Conservation (phyloP, 92 coral and sea anemone species). For the Phenganax stokvisi region DNA sequence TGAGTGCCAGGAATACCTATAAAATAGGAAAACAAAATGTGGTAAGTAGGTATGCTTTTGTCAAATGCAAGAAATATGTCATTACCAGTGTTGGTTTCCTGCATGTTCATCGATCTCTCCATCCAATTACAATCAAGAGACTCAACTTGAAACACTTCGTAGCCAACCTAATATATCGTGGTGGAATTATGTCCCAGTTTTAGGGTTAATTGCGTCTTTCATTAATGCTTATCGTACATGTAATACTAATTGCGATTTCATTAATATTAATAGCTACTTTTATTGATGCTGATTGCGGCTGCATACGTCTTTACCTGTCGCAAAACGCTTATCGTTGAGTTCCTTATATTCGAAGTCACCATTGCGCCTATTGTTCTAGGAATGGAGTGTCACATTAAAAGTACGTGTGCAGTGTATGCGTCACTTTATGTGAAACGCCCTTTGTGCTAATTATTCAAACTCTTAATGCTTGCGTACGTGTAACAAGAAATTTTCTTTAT, state of each 20-base stretch:
- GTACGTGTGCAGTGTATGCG: neutral
- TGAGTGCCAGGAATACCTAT: slow-evolving; percentile 66
- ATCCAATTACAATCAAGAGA: slow-evolving; percentile 74
- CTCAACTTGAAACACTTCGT: slow-evolving; percentile 50
- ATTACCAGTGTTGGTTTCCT: slow-evolving; percentile 26
- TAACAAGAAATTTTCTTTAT: slow-evolving; percentile 34
- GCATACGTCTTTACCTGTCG: slow-evolving; percentile 9
- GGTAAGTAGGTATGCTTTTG: slow-evolving; percentile 1
- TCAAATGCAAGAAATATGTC: neutral
- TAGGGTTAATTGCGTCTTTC: too few relatives aligned
- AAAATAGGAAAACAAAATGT: slow-evolving; percentile 10
- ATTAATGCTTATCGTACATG: too few relatives aligned
- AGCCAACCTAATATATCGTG: slow-evolving; percentile 49
- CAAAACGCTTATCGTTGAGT: slow-evolving; percentile 4
- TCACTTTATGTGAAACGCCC: neutral
- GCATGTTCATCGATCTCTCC: slow-evolving; percentile 45
- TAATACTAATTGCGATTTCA: neutral
- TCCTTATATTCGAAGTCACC: slow-evolving; percentile 34
- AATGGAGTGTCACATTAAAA: neutral
- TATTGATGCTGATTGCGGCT: neutral
- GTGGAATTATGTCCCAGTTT: neutral
- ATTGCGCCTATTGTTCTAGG: slow-evolving; percentile 31
- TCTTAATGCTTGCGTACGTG: slow-evolving; percentile 6
- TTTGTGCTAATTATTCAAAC: neutral
- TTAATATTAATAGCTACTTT: neutral